Base-by-base conservation (phyloP, 2,888 invertebrate genomes). In the Drosophila aldrichi region DNA sequence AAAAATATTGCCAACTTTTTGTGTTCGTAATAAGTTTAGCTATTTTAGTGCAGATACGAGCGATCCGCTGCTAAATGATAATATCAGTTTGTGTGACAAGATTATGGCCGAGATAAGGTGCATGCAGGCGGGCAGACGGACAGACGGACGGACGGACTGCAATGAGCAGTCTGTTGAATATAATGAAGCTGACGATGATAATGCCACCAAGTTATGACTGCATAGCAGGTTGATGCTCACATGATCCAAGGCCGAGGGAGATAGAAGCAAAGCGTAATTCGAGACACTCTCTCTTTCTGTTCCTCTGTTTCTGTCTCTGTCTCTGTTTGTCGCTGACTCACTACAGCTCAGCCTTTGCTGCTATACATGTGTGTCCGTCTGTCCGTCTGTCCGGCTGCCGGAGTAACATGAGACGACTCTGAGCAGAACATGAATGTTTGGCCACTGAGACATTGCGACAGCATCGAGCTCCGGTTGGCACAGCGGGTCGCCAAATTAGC, bases 401-500 rank as follows among this genome's bases (percentile, higher is more conserved):
- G n/a, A 10, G 65, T 57, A 70, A 70, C 57, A 20, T 48, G 57
- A 70, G 72, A 51, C 48, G 63, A 8, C n/a, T 43, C 51, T 51
- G 62, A 57, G 62, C 71, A 57, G 62, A 70, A 71, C 72, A 38
- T 16, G 44, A 60, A 54, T 62, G 67, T 60, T 64, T 43, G 55
- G 34, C 18, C 38, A 22, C 43, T 32, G 51, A 20, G 54, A 59
- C 60, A 58, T 49, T 55, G 41, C 54, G 44, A 52, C 52, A 22
- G 63, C 40, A 22, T n/a, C 32, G 52, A 43, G 69, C 71, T 58
- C 65, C 20, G 57, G 29, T 74, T 73, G 61, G 44, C 86, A 55
- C 82, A 77, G 86, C 80, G 62, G 72, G 80, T 69, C 63, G 57
- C 71, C 67, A 77, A 85, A 87, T 88, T 87, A 87, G 85, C 83